A percentile compares a stretch with the other conserved stretches of the same genome.
phyloP scores from a whole-genome alignment of 2,113 vertebrate genomes.

The Lepisosteus osseus region DNA sequence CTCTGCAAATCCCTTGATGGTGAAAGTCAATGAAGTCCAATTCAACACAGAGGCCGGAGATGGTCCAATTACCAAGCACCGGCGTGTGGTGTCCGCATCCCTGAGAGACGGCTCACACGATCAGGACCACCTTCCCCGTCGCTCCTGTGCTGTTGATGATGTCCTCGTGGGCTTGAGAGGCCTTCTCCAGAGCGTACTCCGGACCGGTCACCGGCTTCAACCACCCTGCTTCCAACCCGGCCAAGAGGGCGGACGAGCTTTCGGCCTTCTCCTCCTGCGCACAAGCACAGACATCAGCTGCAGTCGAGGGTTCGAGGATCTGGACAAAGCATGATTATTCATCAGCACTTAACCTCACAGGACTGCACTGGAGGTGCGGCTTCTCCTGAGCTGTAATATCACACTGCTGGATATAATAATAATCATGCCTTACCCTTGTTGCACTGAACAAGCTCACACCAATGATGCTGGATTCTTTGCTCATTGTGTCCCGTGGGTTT shows the following conservation, averaged over 20 bases:
- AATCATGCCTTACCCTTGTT: slow-evolving; percentile 63
- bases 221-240: slow-evolving; percentile 74
- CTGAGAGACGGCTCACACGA: slow-evolving; percentile 32
- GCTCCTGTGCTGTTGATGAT: slow-evolving; percentile 65
- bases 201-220: slow-evolving; percentile 65
- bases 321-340: not conserved
- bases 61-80: too few species aligned
- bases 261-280: slow-evolving; percentile 64
- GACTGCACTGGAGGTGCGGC: too few species aligned
- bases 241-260: slow-evolving; percentile 51
- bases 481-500: slow-evolving; percentile 82
- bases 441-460: slow-evolving; percentile 68
- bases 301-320: too few species aligned
- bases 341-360: not conserved
- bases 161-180: slow-evolving; percentile 63
- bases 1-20: too few species aligned
- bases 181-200: slow-evolving; percentile 66
- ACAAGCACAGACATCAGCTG: slow-evolving; percentile 6
- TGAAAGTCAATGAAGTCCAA: too few species aligned
- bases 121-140: slow-evolving; percentile 77
- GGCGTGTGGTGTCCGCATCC: too few species aligned
- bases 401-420: too few species aligned
- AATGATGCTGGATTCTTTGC: slow-evolving; percentile 78
- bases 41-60: too few species aligned
- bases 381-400: too few species aligned